Evolutionary conservation across 2,797 vertebrate species (phyloP), one percentile per base, ranked within the genome.

Genomic region (Sebastiscus tertius): DNA sequence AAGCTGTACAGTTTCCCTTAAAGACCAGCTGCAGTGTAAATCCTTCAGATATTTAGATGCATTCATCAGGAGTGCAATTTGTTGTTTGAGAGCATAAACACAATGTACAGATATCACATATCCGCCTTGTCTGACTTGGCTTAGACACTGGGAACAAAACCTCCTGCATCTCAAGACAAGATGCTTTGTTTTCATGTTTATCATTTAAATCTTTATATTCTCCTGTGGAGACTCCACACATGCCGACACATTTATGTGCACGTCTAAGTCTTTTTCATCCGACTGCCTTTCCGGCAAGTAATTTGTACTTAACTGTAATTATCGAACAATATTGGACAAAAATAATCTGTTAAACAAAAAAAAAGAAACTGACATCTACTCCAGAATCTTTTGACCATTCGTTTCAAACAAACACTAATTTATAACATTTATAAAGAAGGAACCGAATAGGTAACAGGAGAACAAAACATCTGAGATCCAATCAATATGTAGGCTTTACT

Each of bases 401-500:
- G 3, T 75, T 91, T 72, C 84, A 88, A 87, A 83, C 61, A 79
- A 60, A 91, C 39, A 85, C 61, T 62, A 42, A 66, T 77, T 61
- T 16, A 42, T 16, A 42, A 90, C 81, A 86, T 77, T 82, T 82
- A 78, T 63, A 80, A 88, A 88, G 80, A 82, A 80, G 59, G 75
- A 88, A 89, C 61, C 54, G 66, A 87, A 85, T 10, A 18, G 71
- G 54, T 73, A 87, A 86, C 80, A 86, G 77, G 82, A 82, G 76
- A 84, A 88, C 75, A 83, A 80, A 92, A 90, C 69, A 81, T 88
- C 70, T 64, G 73, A 77, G 77, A 88, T 87, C 78, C 81, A 65
- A 89, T 87, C 88, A 75, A 75, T 22, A 70, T 71, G 81, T 77
- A 82, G 87, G 75, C 71, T 89, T 93, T 88, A 86, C 86, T 90